Evolutionary conservation across 2,113 vertebrate species (phyloP).

Genomic region (Saiga tatarica): DNA sequence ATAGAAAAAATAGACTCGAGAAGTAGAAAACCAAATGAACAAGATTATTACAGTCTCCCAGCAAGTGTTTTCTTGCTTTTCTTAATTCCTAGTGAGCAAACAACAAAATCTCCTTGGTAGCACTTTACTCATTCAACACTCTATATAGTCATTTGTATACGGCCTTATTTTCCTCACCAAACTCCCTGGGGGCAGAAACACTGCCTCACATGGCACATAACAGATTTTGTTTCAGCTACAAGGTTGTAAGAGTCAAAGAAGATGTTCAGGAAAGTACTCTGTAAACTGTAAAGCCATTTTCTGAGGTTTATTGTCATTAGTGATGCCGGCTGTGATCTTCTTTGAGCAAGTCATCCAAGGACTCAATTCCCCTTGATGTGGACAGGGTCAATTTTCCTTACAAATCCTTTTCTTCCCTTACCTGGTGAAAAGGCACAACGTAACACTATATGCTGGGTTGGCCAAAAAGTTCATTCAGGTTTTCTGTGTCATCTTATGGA

Average conservation of each 20-base stretch:
- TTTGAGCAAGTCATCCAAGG: neutral
- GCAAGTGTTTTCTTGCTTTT: neutral
- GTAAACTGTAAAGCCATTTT: neutral
- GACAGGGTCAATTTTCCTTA: neutral
- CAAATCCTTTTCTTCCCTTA: neutral
- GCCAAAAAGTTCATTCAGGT: neutral
- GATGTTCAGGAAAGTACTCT: neutral
- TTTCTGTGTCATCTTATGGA: neutral
- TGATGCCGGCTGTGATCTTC: neutral
- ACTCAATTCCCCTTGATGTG: neutral
- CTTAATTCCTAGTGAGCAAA: neutral
- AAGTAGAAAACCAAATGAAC: neutral
- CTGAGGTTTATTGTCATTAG: neutral
- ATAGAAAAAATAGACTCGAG: neutral
- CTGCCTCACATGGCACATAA: neutral
- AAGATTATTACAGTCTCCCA: neutral
- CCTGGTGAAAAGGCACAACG: neutral
- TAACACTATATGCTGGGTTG: neutral
- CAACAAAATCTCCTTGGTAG: neutral
- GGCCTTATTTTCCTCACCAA: neutral
- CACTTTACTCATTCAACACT: neutral
- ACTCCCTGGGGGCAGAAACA: neutral
- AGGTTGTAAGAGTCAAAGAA: neutral
- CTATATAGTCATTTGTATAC: neutral
- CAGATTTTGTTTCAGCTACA: neutral